These are phyloP conservation scores for Phrixothrix hirtus DNA, from an alignment of 2,888 invertebrate genomes.

Conservation along the genomic window DNA sequence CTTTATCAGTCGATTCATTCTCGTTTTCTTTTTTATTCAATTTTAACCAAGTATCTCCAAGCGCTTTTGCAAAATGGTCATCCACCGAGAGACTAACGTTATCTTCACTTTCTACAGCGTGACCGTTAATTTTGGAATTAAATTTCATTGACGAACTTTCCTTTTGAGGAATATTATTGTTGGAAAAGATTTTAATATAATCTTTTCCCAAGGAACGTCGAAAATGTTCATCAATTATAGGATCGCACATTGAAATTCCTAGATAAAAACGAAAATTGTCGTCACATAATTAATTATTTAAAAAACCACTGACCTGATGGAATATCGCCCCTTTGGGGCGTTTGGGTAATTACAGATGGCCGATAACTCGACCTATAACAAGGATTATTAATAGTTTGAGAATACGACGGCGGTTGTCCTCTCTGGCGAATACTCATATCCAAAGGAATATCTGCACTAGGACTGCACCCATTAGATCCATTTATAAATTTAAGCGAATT, in stretches of 20 bases:
- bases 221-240: slow-evolving; percentile 95
- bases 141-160: slow-evolving; percentile 37
- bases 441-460: slow-evolving; percentile 60
- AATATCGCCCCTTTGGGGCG: slow-evolving; percentile 48
- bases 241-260: slow-evolving; percentile 82
- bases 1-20: slow-evolving; percentile 45
- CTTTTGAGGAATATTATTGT: slow-evolving; percentile 50
- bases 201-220: slow-evolving; percentile 86
- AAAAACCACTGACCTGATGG: slow-evolving; percentile 48
- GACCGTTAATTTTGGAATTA: slow-evolving; percentile 46
- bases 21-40: slow-evolving; percentile 66
- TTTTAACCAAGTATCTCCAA: slow-evolving; percentile 82
- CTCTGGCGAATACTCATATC: slow-evolving; percentile 66
- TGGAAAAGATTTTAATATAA: slow-evolving; percentile 71
- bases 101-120: slow-evolving; percentile 62
- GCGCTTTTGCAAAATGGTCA: slow-evolving; percentile 90
- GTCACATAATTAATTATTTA: neutral
- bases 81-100: slow-evolving; percentile 73
- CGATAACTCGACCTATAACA: slow-evolving; percentile 53
- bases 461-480: slow-evolving; percentile 7
- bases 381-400: slow-evolving; percentile 56
- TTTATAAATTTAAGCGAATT: no score
- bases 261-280: slow-evolving; percentile 34
- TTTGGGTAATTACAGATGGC: slow-evolving; percentile 69
- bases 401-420: slow-evolving; percentile 66